Conservation (phyloP, 2,113 vertebrate species). For the Panthera leo region DNA sequence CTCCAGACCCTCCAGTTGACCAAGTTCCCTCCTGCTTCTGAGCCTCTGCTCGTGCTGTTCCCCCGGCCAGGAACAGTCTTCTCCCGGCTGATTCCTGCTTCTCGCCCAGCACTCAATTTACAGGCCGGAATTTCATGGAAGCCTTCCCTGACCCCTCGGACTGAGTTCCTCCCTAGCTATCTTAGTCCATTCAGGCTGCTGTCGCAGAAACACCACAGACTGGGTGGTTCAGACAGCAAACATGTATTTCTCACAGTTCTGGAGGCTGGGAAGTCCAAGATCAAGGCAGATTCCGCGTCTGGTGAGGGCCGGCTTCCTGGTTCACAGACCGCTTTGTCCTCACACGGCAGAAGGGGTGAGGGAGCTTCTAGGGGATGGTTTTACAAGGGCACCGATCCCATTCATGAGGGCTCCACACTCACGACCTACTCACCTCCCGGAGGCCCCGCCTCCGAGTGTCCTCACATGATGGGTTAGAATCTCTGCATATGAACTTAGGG, state of each 20-base stretch:
- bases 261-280: background rate
- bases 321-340: background rate
- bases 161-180: background rate
- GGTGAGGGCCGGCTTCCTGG: background rate
- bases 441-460: background rate
- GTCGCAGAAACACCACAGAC: background rate
- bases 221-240: background rate
- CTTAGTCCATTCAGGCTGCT: background rate
- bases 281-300: background rate
- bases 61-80: background rate
- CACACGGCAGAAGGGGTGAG: background rate
- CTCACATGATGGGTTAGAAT: background rate
- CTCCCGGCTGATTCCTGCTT: background rate
- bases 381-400: background rate
- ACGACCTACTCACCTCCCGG: background rate
- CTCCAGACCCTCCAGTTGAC: background rate
- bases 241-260: background rate
- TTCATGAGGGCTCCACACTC: background rate
- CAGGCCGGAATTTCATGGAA: background rate
- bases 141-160: background rate
- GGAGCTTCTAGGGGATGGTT: background rate
- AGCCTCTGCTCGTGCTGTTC: background rate
- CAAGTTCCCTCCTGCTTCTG: background rate
- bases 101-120: background rate
- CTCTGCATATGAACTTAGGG: background rate